Evolutionary conservation across 2,113 vertebrate species (phyloP), one percentile per base, ranked within the genome.

Genomic region (Fukomys damarensis): DNA sequence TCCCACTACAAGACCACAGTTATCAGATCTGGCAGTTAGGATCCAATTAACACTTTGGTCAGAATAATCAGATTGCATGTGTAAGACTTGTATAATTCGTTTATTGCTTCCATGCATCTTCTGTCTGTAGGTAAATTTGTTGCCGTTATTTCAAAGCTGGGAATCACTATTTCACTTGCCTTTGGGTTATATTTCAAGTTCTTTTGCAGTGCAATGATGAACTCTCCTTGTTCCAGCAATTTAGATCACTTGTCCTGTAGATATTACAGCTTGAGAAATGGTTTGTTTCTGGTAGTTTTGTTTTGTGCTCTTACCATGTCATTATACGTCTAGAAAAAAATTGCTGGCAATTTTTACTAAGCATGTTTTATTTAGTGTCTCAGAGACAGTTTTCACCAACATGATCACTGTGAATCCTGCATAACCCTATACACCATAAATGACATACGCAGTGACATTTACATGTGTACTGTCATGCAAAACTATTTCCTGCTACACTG

Each of bases 21-120:
- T 99, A 99, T 99, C 99, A 99, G 99, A 99, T 99, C 99, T 99
- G 99, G 99, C 99, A 99, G 99, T 99, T 99, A 99, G 99, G 99
- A 99, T 99, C 99, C 99, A 99, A 99, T 99, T 99, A 99, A 99
- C 99, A 99, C 99, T 99, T 99, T 99, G 99, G 99, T 99, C 99
- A 99, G 99, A 99, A 99, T 99, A 99, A 99, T 99, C 99, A 99
- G 99, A 99, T 99, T 99, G 99, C 98, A 98, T 98, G 99, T 99
- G 99, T 99, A 99, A 99, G 99, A 98, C 99, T 98, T 99, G 99
- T 99, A 99, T 99, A 99, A 99, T 99, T 99, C 99, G 98, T 99
- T 99, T 99, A 99, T 99, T 99, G 99, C 99, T 99, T 99, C 99
- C 99, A 99, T 99, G 99, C 99, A 99, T 99, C 99, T 99, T 99